Base-by-base conservation (phyloP, 2,113 vertebrate genomes). In the Petrocephalus zakoni region DNA sequence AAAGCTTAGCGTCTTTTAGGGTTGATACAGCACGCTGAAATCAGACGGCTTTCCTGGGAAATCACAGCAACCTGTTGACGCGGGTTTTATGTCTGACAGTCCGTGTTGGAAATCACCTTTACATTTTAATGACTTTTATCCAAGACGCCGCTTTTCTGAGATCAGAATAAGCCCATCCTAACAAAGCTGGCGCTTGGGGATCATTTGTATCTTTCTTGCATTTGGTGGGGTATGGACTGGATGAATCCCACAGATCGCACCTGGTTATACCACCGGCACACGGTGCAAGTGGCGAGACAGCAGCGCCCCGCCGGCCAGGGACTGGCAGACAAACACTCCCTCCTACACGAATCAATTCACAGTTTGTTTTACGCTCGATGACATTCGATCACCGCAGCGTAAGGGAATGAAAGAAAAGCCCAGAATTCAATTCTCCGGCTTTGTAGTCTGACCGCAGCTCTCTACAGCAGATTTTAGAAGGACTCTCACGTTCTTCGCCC, bases 301-400 rank as follows among this genome's bases (percentile, higher is more conserved):
- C 9, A 11, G 61, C 49, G 8, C 8, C 4, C 55, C 9, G 37
- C 61, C 15, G 49, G 42, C 19, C n/a, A 19, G 68, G 58, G 58
- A 87, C 42, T 19, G 46, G 42, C 86, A 87, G 86, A 72, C 64
- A 53, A 82, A 53, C 29, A 11, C 51, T 42, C 49, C 25, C 11
- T 51, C 52, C 52, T 49, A n/a, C 34, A 81, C 42, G 42, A 81
- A n/a, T 75, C 64, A 88, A 75, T 37, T 87, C 56, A 37, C 25
- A 68, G 64, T 78, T 64, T 55, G 72, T 88, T 86, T 88, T 34
- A 56, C 29, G 75, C 29, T n/a, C 51, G 25, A 55, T 82, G 15
- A 82, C 46, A 42, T 55, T 13, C n/a, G 22, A 88, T 81, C 51
- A 46, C 51, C 19, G 55, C 34, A 37, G 46, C 49, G 55, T 88